Base-by-base conservation (phyloP, 23 tunicate species). In the Diplosoma virens region DNA sequence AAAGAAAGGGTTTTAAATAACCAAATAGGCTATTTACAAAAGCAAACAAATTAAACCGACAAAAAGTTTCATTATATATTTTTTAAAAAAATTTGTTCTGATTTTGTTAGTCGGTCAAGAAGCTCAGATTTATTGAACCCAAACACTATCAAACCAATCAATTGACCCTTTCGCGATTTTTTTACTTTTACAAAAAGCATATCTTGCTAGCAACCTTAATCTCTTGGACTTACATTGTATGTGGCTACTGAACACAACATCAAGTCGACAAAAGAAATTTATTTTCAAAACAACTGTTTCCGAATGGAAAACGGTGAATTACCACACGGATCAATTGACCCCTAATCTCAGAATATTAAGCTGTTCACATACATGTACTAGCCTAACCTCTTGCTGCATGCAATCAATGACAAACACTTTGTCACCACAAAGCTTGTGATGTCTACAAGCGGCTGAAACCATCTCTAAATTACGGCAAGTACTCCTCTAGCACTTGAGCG, bases 241-340 rank as follows among this genome's bases (percentile, higher is more conserved):
- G 21, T 58, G 26, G 65, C 25, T 58, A 58, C n/a, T 58, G 24
- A 58, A 58, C 26, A 58, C 65, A 58, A 11, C 65, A 58, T n/a
- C 21, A 58, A 58, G 25, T 58, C 65, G 65, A 58, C 65, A 58
- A n/a, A 58, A 58, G 65, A 58, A 58, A 58, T 58, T 58, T 58
- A n/a, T 58, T 58, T 58, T 58, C 65, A 58, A 58, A 58, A 9
- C 65, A 58, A 58, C 21, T 11, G 65, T 58, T 58, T 58, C 65
- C 7, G 65, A 58, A 58, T 58, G 65, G 26, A 58, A 58, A 58
- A 58, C 65, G 65, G 65, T 58, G 21, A 58, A 5, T 58, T 58
- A 58, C n/a, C 65, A 58, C 21, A 58, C 7, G 65, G 65, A 23
- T 58, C 65, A 58, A 58, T 58, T 58, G 65, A n/a, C 65, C 21